Conservation (phyloP, 2,797 vertebrate genomes). For the Sus cebifrons region DNA sequence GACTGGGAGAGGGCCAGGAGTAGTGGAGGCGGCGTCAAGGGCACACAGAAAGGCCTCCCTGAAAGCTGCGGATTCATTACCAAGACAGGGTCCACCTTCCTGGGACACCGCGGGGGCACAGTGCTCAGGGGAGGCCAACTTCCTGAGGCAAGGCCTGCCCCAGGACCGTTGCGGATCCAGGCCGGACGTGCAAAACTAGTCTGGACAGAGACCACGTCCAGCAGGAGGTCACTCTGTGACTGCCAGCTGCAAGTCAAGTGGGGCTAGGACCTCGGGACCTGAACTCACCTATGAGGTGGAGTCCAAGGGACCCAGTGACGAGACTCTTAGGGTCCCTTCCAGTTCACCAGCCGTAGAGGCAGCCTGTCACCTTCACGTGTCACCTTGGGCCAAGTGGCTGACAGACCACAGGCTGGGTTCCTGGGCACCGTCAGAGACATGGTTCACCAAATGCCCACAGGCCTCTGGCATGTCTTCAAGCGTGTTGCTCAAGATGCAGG, state of each 20-base stretch:
- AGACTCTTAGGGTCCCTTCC: neutral
- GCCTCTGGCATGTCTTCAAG: neutral
- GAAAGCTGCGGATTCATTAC: accelerated
- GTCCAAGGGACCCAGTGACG: too few species aligned
- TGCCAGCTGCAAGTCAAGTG: accelerated
- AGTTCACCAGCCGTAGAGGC: neutral
- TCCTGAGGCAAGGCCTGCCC: neutral
- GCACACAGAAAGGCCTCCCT: neutral
- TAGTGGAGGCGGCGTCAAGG: neutral
- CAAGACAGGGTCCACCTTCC: accelerated
- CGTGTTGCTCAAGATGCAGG: neutral
- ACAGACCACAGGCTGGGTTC: neutral
- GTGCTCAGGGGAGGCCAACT: accelerated
- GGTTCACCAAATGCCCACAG: accelerated
- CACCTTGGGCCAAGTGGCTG: neutral
- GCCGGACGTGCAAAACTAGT: too few species aligned
- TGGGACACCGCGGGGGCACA: neutral
- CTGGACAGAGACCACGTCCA: neutral
- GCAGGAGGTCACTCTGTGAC: neutral
- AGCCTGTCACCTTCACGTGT: neutral
- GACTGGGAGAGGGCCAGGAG: too few species aligned
- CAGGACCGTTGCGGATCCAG: neutral
- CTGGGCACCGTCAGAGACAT: accelerated
- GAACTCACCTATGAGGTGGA: accelerated
- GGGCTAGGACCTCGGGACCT: neutral